These are phyloP conservation scores for Arbacia lixula DNA, from an alignment of 53 echinoderm and acorn worm species.

Conservation along the genomic window DNA sequence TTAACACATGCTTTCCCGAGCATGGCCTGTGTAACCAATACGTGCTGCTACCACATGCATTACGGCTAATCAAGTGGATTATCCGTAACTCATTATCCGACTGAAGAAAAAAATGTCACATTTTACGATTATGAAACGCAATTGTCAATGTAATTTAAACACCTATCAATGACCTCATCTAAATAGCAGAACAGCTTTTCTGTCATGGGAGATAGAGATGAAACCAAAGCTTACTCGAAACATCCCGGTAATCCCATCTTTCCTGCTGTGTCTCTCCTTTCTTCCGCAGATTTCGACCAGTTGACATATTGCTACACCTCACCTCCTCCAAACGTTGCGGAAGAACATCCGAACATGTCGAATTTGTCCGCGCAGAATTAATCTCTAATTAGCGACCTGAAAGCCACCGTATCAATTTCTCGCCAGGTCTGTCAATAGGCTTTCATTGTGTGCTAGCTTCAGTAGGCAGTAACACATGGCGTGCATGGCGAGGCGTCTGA, in stretches of 20 bases:
- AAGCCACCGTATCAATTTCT: conserved; percentile 50
- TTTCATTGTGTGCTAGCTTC: conserved; percentile 46
- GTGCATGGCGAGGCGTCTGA: conserved; percentile 16
- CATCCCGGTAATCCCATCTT: conserved; percentile 10
- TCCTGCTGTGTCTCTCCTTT: background rate
- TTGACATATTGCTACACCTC: conserved; percentile 41
- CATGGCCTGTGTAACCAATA: too few relatives aligned
- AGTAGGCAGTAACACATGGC: background rate
- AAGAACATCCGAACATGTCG: conserved; percentile 14
- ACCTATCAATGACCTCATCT: too few relatives aligned
- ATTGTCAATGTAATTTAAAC: too few relatives aligned
- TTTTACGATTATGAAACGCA: too few relatives aligned
- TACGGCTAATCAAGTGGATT: too few relatives aligned
- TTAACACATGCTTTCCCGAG: too few relatives aligned
- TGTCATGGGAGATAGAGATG: too few relatives aligned
- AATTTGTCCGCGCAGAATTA: conserved; percentile 49
- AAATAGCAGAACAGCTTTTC: too few relatives aligned
- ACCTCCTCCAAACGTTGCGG: background rate
- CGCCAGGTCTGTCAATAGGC: conserved; percentile 43
- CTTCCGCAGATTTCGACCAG: conserved; percentile 3
- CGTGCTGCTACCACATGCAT: too few relatives aligned
- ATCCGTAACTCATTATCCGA: too few relatives aligned
- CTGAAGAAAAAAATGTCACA: too few relatives aligned
- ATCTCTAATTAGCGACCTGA: conserved; percentile 47
- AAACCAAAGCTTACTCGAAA: too few relatives aligned